A percentile compares a stretch with the other conserved stretches of the same genome.
Evolutionary conservation across 2,888 invertebrate genomes (phyloP).

Genomic region (Folsomia candida): DNA sequence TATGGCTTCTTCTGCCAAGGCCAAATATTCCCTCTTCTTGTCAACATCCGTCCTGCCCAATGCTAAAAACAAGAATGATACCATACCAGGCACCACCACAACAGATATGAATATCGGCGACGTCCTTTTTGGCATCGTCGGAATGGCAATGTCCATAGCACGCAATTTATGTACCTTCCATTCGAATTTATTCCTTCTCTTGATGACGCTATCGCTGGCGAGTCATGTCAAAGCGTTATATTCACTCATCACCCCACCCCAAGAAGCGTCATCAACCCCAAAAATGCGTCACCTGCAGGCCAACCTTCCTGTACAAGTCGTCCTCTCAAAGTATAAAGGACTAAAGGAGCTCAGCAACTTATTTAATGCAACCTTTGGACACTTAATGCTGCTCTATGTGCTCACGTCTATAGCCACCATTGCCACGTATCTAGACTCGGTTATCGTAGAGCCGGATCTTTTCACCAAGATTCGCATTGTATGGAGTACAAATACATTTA

Average conservation of each 20-base stretch:
- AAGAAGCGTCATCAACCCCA: not conserved
- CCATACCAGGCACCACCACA: not conserved
- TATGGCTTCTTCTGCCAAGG: not conserved
- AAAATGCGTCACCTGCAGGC: too few relatives aligned
- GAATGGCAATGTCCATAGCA: not conserved
- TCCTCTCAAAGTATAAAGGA: not conserved
- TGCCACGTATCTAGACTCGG: not conserved
- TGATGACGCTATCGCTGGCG: not conserved
- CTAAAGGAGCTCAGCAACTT: not conserved
- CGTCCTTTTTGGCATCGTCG: not conserved
- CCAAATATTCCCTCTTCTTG: not conserved
- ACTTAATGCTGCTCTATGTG: not conserved
- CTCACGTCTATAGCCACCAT: not conserved
- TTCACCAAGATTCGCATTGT: not conserved
- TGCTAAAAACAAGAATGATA: not conserved
- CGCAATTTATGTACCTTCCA: not conserved
- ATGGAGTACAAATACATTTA: not conserved
- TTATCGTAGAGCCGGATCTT: not conserved
- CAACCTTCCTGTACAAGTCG: not conserved
- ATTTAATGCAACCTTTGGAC: not conserved
- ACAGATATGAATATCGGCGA: not conserved
- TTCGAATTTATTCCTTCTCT: not conserved
- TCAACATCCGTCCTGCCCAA: not conserved
- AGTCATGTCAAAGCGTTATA: not conserved
- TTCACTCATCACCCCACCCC: not conserved